Base-by-base conservation (phyloP, 2,113 vertebrate genomes). In the Callopanchax toddi region DNA sequence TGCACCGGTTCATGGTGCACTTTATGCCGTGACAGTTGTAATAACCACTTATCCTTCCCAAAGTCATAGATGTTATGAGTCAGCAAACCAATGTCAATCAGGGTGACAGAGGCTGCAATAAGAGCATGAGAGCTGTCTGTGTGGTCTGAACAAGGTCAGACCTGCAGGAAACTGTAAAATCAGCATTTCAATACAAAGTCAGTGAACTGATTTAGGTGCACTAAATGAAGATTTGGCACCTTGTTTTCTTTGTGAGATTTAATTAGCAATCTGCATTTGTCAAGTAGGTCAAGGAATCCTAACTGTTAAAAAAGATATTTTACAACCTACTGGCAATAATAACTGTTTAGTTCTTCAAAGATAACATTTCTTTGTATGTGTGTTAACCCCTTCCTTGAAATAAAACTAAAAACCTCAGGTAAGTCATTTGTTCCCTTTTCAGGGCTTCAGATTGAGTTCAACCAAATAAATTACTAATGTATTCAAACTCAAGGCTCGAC, bases 51-150 rank as follows among this genome's bases (percentile, higher is more conserved):
- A 59, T 69, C 84, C 69, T 57, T 76, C 25, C 46, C 81, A 89
- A 87, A 84, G 87, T 84, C 78, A 82, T 18, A 11, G 51, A 78
- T 67, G 62, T 55, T 43, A 37, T 67, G 85, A 84, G 71, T 87
- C 81, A 86, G 79, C 81, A 75, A 55, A 60, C 37, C 48, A 59
- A 32, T 67, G 78, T 67, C 67, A 71, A 25, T 37, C 52, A 20
- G 57, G 56, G 62, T 54, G 59, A 49, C 48, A 17, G 29, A 9
- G 25, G 36, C 18, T n/a, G 34, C 71, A 46, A 12, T 3, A 0
- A 18, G 60, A 45, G 43, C 49, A 5, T 36, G 50, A 32, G 54
- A 37, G 54, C 43, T 53, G 34, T 50, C 51, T 67, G 66, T 72
- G 34, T 4, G 15, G 43, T 23, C 56, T 3, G 25, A 39, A 18